These are phyloP conservation scores for Lepidocyrtinus sp. DNA, from an alignment of 2,888 invertebrate species.

Conservation along the genomic window DNA sequence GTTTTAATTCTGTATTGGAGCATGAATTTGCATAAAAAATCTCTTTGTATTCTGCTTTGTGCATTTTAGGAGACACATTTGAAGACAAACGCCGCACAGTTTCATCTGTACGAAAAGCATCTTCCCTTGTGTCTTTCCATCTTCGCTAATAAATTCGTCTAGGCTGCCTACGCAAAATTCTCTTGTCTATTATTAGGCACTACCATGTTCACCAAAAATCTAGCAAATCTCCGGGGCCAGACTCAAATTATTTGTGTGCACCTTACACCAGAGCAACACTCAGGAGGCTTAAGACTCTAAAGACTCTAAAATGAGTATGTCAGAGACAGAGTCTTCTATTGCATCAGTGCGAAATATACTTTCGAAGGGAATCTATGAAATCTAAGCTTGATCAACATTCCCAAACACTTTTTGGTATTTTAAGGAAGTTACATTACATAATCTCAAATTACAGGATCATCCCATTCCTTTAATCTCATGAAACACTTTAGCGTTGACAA, in stretches of 20 bases:
- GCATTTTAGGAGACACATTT: neutral
- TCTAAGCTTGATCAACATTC: no score
- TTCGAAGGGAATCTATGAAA: no score
- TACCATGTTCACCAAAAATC: neutral
- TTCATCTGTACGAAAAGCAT: neutral
- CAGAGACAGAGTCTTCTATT: no score
- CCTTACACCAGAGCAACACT: no score
- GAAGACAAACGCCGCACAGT: neutral
- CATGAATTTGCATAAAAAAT: neutral
- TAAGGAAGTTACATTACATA: no score
- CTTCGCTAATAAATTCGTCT: neutral
- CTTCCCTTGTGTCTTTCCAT: neutral
- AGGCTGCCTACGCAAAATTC: neutral
- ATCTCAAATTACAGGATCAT: no score
- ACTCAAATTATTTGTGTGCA: neutral
- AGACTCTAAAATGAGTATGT: no score
- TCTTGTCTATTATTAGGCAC: neutral
- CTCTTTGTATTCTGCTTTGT: neutral
- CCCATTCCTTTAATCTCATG: no score
- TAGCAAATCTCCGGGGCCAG: neutral
- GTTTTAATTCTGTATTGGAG: neutral
- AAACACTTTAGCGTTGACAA: no score
- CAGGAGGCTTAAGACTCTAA: no score
- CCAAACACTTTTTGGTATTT: no score
- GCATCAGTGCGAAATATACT: no score